Base-by-base conservation (phyloP, 2,113 vertebrate species). In the Eonycteris spelaea region DNA sequence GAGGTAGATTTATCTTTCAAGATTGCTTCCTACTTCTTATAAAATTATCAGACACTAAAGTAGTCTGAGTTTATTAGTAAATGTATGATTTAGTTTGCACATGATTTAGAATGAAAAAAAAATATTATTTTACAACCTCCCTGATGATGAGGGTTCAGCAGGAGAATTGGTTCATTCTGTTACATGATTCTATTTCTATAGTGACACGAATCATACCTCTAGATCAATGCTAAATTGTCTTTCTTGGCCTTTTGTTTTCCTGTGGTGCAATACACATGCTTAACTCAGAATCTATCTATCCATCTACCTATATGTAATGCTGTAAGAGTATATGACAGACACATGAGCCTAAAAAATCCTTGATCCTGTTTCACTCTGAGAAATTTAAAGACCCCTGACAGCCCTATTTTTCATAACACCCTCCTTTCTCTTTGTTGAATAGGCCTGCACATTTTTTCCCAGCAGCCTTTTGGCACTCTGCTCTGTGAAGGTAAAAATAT, bases 41-140 rank as follows among this genome's bases (percentile, higher is more conserved):
- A 96, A 79, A 96, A 96, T 94, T 92, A 85, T 84, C 96, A 94
- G 45, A 74, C 65, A 78, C 89, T 61, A 94, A 95, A 65, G 75
- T 86, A 92, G 45, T 75, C 40, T 97, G 91, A 91, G 96, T 96
- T 94, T 96, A 90, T 96, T 95, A 95, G 88, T 45, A 80, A 95
- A 82, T 74, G 26, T 83, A 43, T 96, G 82, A 94, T 90, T 95
- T 94, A 89, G 45, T 78, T 48, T 93, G 80, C 59, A 79, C 48
- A 85, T 93, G 86, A 94, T 45, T 94, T 70, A 85, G 51, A 92
- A 92, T 89, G 83, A 96, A 93, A 35, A 92, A 35, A 92, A 95
- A 91, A 82, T 84, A 59, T 75, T 73, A 45, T 93, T 86, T 95
- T 90, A 79, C 35, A 91, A 38, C 2, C 0, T 19, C 18, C 86